Evolutionary conservation across 2,888 invertebrate species (phyloP).

Genomic region (Aradus depressus): DNA sequence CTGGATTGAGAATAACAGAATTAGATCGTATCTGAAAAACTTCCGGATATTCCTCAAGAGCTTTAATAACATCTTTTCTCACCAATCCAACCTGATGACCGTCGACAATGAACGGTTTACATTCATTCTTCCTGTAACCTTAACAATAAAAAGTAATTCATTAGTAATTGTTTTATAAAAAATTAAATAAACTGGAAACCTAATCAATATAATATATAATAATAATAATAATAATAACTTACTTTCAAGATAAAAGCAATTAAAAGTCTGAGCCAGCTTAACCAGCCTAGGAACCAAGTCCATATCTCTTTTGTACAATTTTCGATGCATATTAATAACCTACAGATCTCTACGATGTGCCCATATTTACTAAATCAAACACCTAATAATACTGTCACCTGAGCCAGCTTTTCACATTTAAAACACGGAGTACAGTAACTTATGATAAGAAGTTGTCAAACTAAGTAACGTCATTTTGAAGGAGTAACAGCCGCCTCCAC

Average conservation of each 20-base stretch:
- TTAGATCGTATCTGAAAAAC: constrained; percentile 60
- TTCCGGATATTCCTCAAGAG: constrained; percentile 70
- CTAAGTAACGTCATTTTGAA: too few species aligned
- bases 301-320: constrained; percentile 5
- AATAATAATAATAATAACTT: constrained; percentile 33
- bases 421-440: too few species aligned
- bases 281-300: constrained; percentile 35
- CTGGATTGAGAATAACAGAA: constrained; percentile 73
- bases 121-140: constrained; percentile 68
- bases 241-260: constrained; percentile 83
- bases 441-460: too few species aligned
- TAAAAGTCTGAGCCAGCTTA: constrained; percentile 75
- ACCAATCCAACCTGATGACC: constrained; percentile 83
- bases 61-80: constrained; percentile 69
- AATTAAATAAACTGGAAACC: not conserved
- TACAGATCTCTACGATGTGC: too few species aligned
- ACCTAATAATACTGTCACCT: too few species aligned
- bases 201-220: not conserved
- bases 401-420: too few species aligned
- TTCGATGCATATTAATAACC: constrained; percentile 17
- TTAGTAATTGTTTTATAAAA: not conserved
- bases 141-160: constrained; percentile 12
- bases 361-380: too few species aligned
- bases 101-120: constrained; percentile 77
- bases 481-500: too few species aligned